Evolutionary conservation across 2,888 invertebrate species (phyloP), one percentile per base, ranked within the genome.

Genomic region (Antheraea assamensis): DNA sequence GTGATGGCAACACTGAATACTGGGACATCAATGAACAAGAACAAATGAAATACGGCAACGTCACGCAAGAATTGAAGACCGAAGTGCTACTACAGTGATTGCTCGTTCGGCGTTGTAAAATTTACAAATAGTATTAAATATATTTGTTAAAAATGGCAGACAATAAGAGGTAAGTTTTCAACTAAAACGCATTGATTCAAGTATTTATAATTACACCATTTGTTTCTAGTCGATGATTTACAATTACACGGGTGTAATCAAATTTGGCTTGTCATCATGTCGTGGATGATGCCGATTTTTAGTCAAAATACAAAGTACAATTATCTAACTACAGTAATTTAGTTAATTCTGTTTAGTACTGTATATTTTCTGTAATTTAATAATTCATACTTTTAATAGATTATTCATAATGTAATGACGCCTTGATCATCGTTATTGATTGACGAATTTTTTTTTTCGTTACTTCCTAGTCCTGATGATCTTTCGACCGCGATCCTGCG

Each of bases 401-500:
- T 55, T 58, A 17, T 58, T 70, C 19, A 17, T 15, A 30, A 21
- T 17, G n/a, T 21, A 30, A 35, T 70, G 70, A 73, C 70, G 55
- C 70, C 70, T 55, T 27, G 70, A 52, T 68, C 10, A 68, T 74
- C 72, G 72, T 27, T 72, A 75, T 64, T 75, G 75, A 74, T 74
- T 75, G 61, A 49, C 70, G 72, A 72, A n/a, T n/a, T 72, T 74
- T 64, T 30, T 75, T 72, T 66, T 13, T 19, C 82, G 81, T 80
- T 85, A 81, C 85, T 85, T 79, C 92, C 76, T 89, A 96, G 96
- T 88, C 95, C 96, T 81, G 98, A 99, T 90, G 98, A 98, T 96
- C 96, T 99, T 94, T 98, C 99, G 77, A 99, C 99, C 85, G 99
- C 99, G 83, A 99, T 99, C 94, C 96, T 99, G 87, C 98, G 98